Evolutionary conservation across 2,797 vertebrate genomes (phyloP).

Genomic region (Molossus molossus): DNA sequence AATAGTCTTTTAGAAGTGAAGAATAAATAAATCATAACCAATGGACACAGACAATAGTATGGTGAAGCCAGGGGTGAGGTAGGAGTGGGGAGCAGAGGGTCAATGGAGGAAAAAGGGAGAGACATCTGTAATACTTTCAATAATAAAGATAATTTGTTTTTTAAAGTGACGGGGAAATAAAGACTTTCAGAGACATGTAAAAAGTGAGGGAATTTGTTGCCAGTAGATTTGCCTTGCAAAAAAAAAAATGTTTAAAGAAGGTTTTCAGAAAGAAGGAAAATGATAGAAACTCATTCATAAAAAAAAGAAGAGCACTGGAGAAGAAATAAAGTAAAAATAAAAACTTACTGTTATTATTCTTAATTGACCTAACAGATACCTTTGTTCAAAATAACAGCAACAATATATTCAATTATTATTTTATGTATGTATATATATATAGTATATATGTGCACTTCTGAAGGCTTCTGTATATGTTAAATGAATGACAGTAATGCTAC

Average conservation of each 20-base stretch:
- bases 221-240: not conserved
- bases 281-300: not conserved
- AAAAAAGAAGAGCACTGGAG: not conserved
- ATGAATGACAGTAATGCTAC: not conserved
- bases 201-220: not conserved
- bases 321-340: not conserved
- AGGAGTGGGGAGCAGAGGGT: too few species aligned
- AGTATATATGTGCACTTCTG: not conserved
- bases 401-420: not conserved
- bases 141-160: too few species aligned
- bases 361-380: not conserved
- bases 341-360: not conserved
- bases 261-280: not conserved
- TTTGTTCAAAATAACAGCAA: constrained; percentile 11
- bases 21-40: too few species aligned
- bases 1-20: not conserved
- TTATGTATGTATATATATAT: not conserved
- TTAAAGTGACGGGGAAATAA: not conserved
- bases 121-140: too few species aligned
- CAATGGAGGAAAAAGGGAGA: too few species aligned
- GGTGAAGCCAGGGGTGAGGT: too few species aligned
- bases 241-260: not conserved
- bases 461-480: not conserved
- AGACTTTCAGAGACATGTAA: not conserved
- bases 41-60: too few species aligned